Percentiles rank a stretch among this genome's conserved stretches.
Evolutionary conservation across 2,888 invertebrate species (phyloP).

Genomic region (Meghimatium bilineatum): DNA sequence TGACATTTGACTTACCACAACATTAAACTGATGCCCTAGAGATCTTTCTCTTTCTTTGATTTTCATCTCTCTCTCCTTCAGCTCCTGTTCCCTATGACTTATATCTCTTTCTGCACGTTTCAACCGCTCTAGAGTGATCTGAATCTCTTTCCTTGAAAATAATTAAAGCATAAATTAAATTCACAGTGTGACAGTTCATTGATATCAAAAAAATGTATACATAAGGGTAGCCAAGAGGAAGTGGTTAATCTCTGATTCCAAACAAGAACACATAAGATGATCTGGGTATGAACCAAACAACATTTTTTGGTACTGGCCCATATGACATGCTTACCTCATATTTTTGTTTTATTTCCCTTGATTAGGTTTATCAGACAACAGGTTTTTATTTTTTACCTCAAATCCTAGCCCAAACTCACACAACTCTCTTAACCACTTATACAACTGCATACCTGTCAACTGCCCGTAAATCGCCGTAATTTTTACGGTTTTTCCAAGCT

Average conservation of each 20-base stretch:
- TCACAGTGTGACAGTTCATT: neutral
- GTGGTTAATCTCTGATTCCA: neutral
- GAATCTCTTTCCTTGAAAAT: constrained; percentile 72
- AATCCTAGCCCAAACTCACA: no score
- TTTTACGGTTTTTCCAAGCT: no score
- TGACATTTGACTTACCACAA: constrained; percentile 62
- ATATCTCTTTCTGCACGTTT: constrained; percentile 75
- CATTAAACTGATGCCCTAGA: constrained; percentile 72
- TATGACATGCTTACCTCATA: no score
- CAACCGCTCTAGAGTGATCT: constrained; percentile 71
- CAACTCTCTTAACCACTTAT: no score
- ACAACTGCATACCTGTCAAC: no score
- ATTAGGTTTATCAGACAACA: no score
- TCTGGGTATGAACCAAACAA: neutral
- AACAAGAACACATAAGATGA: neutral
- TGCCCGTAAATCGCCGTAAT: no score
- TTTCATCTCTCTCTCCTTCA: constrained; percentile 73
- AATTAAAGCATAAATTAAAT: neutral
- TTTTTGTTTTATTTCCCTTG: no score
- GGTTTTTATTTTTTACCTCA: no score
- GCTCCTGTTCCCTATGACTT: constrained; percentile 71
- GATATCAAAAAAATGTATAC: neutral
- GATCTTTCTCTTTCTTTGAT: constrained; percentile 71
- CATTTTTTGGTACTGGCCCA: no score
- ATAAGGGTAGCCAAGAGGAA: neutral